Evolutionary conservation across 2,797 vertebrate species (phyloP).

Genomic region (Paedocypris micromegethes): DNA sequence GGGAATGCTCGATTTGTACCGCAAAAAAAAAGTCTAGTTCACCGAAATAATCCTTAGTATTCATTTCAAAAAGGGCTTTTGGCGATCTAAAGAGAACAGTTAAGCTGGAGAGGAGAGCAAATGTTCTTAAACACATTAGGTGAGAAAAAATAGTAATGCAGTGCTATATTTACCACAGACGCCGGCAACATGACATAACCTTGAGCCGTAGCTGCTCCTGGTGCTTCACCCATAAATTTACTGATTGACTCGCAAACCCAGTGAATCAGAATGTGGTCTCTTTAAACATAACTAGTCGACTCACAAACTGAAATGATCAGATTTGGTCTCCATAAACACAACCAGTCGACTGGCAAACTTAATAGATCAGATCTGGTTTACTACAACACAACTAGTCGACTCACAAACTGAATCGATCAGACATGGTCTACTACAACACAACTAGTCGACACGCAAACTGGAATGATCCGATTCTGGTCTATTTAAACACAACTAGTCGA

Average conservation of each 20-base stretch:
- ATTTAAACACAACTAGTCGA: no score
- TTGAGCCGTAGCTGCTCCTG: background rate
- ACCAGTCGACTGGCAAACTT: no score
- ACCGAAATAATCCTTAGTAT: background rate
- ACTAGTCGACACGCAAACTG: no score
- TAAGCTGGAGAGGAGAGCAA: background rate
- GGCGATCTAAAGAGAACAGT: background rate
- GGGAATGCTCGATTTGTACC: background rate
- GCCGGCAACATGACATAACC: background rate
- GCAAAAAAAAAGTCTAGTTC: background rate
- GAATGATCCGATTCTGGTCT: no score
- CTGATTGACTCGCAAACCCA: background rate
- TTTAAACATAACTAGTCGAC: no score
- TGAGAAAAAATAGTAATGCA: background rate
- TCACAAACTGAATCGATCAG: no score
- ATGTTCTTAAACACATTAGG: background rate
- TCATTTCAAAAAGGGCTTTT: background rate
- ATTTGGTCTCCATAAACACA: no score
- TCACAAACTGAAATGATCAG: background rate
- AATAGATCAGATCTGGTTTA: no score
- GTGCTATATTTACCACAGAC: background rate
- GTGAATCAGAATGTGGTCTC: background rate
- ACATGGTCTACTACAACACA: no score
- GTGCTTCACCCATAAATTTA: background rate
- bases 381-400: no score